Evolutionary conservation across 2,888 invertebrate species (phyloP).

Genomic region (Lasioglossum villosulum): DNA sequence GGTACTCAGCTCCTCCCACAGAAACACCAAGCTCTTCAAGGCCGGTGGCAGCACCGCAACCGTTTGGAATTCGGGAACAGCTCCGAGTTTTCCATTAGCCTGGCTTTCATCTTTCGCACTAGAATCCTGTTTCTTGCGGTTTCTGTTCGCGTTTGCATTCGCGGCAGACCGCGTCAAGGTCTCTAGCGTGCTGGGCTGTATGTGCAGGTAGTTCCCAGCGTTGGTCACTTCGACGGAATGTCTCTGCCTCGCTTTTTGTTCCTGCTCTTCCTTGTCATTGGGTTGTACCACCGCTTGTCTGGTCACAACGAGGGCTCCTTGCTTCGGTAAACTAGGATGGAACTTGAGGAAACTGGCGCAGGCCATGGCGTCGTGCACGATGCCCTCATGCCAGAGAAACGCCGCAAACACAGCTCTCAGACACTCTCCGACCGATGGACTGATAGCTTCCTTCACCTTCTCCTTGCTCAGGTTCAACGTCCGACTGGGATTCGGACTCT

Average conservation of each 20-base stretch:
- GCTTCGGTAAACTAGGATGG: constrained; percentile 93
- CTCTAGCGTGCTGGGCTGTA: constrained; percentile 92
- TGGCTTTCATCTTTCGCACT: constrained; percentile 86
- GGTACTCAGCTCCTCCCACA: constrained; percentile 94
- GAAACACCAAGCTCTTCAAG: constrained; percentile 92
- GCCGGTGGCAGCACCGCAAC: constrained; percentile 94
- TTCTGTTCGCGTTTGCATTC: constrained; percentile 91
- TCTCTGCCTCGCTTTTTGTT: constrained; percentile 89
- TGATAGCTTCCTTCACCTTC: constrained; percentile 92
- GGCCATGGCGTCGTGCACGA: constrained; percentile 99
- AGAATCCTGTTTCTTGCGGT: constrained; percentile 85
- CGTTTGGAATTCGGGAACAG: constrained; percentile 86
- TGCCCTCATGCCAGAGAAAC: constrained; percentile 98
- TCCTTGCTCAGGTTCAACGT: constrained; percentile 84
- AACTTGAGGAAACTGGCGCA: constrained; percentile 98
- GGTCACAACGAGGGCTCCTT: constrained; percentile 91
- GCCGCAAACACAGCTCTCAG: constrained; percentile 98
- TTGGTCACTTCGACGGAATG: constrained; percentile 95
- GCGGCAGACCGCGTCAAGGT: constrained; percentile 91
- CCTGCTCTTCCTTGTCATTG: constrained; percentile 85
- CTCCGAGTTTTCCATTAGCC: constrained; percentile 77
- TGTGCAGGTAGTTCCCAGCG: constrained; percentile 90
- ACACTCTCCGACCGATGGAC: constrained; percentile 96
- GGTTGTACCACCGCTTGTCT: constrained; percentile 84
- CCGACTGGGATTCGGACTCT: constrained; percentile 80